Evolutionary conservation across 2,797 vertebrate genomes (phyloP).

Genomic region (Cuculus canorus): DNA sequence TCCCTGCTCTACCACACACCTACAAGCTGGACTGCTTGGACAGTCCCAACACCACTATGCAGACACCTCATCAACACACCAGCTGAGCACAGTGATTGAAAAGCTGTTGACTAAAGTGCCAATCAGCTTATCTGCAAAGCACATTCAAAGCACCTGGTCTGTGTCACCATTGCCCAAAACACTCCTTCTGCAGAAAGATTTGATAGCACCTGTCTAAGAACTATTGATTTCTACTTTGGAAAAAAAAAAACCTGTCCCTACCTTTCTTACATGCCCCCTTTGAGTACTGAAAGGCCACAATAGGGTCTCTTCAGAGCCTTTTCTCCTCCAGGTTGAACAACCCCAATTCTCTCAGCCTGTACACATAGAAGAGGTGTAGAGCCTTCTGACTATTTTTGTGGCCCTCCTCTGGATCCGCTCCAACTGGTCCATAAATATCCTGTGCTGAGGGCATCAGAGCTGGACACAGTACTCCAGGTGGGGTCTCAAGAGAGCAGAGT

Average conservation of each 20-base stretch:
- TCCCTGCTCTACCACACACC: not conserved
- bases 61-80: not conserved
- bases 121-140: not conserved
- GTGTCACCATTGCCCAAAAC: not conserved
- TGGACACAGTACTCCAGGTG: not conserved
- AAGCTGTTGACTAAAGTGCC: not conserved
- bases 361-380: rapidly evolving
- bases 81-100: not conserved
- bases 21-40: not conserved
- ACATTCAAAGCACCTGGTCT: not conserved
- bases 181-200: not conserved
- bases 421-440: rapidly evolving
- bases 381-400: not conserved
- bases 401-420: not conserved
- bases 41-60: not conserved
- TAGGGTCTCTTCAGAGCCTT: not conserved
- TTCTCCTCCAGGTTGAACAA: not conserved
- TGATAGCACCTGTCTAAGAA: not conserved
- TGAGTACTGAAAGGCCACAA: not conserved
- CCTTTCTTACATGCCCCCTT: not conserved
- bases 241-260: not conserved
- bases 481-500: not conserved
- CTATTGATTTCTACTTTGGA: not conserved
- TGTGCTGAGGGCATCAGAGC: not conserved
- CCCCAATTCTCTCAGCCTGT: not conserved